Evolutionary conservation across 2,113 vertebrate species (phyloP).

Genomic region (Coptodon rendalli): DNA sequence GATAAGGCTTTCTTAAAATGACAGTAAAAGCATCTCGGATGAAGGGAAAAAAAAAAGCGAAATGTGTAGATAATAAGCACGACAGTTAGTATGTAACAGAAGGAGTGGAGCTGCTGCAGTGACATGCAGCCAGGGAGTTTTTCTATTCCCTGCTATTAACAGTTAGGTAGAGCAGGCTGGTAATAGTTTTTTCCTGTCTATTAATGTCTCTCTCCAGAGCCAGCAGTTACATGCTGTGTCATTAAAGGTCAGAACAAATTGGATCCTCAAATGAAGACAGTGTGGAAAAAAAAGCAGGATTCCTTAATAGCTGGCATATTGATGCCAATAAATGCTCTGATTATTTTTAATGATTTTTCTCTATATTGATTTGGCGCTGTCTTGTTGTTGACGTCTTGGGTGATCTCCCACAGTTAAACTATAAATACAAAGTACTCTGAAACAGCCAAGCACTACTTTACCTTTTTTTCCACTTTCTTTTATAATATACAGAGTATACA

Average conservation of each 20-base stretch:
- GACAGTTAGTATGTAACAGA: not conserved
- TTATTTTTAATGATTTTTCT: conserved; percentile 72
- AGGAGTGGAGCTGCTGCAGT: not conserved
- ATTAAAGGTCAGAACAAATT: conserved; percentile 69
- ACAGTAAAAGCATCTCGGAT: conserved; percentile 38
- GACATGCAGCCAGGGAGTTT: conserved; percentile 24
- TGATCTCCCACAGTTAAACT: conserved; percentile 9
- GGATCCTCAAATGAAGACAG: conserved; percentile 56
- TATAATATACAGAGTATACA: not conserved
- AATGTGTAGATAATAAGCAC: conserved; percentile 8
- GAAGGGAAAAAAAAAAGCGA: not conserved
- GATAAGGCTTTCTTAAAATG: conserved; percentile 25
- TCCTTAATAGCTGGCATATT: conserved; percentile 49
- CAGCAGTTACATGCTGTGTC: conserved; percentile 62
- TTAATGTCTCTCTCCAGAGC: conserved; percentile 64
- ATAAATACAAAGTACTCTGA: not conserved
- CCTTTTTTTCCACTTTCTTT: not conserved
- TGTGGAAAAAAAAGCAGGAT: not conserved
- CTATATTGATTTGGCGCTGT: conserved; percentile 53
- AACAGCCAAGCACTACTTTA: not conserved
- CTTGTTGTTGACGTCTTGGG: conserved; percentile 40
- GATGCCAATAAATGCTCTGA: conserved; percentile 68
- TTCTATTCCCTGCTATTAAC: conserved; percentile 44
- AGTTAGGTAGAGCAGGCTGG: conserved; percentile 34
- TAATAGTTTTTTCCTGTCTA: conserved; percentile 60